A percentile compares a stretch with the other conserved stretches of the same genome.
Evolutionary conservation across 2,113 vertebrate genomes (phyloP).

Genomic region (Meleagris gallopavo): DNA sequence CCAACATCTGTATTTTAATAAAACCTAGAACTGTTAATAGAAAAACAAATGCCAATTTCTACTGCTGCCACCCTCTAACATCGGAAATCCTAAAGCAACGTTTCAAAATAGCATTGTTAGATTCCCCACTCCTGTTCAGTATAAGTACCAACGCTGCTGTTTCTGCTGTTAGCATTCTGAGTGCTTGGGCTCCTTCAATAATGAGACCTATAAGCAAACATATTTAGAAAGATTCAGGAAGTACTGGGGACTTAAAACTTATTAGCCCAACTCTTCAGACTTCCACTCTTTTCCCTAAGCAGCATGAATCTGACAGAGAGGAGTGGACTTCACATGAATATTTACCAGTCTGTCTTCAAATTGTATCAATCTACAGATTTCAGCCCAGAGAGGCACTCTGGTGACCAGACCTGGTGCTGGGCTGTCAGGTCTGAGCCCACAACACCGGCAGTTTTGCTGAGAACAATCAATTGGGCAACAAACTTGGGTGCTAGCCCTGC

Average conservation of each 20-base stretch:
- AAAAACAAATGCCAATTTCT: neutral
- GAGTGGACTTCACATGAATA: neutral
- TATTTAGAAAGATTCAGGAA: neutral
- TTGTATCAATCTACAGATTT: conserved; percentile 6
- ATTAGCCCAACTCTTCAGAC: neutral
- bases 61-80: rapidly evolving
- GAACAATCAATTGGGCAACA: neutral
- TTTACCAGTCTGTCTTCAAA: neutral
- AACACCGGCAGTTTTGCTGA: neutral
- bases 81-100: neutral
- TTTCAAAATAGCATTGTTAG: neutral
- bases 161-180: neutral
- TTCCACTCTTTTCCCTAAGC: neutral
- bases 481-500: neutral
- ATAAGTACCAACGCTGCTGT: neutral
- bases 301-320: neutral
- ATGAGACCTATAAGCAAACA: neutral
- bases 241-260: neutral
- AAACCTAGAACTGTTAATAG: neutral
- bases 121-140: neutral
- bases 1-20: neutral
- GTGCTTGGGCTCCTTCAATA: neutral
- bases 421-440: rapidly evolving
- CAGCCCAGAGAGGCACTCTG: neutral
- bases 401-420: neutral